phyloP scores from a whole-genome alignment of 2,888 invertebrate species.

The Clostera curtula region DNA sequence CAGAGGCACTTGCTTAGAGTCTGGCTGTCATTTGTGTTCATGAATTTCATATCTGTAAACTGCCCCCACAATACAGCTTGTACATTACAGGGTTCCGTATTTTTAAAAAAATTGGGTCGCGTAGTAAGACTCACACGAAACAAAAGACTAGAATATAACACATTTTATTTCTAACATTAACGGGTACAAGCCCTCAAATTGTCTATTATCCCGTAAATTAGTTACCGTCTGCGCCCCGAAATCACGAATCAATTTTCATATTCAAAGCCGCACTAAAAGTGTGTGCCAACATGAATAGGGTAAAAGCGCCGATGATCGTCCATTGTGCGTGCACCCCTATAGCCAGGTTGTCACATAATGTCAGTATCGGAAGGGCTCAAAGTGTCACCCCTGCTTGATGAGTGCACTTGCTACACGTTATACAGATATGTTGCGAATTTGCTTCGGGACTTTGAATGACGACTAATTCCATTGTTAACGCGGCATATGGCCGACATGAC shows the following conservation, averaged over 20 bases:
- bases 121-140: too few species aligned
- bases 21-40: too few species aligned
- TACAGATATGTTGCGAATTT: conserved; percentile 62
- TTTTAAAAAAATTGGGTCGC: too few species aligned
- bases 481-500: conserved; percentile 65
- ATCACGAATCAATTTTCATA: conserved; percentile 20
- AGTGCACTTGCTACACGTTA: conserved; percentile 67
- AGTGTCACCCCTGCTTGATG: conserved; percentile 62
- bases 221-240: conserved; percentile 18
- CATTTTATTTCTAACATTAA: too few species aligned
- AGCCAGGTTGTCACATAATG: conserved; percentile 64
- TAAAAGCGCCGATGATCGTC: conserved; percentile 52
- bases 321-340: conserved; percentile 55
- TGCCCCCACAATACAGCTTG: too few species aligned
- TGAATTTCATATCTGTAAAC: too few species aligned
- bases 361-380: conserved; percentile 67
- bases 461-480: conserved; percentile 71
- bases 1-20: too few species aligned
- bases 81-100: too few species aligned
- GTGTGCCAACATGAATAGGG: conserved; percentile 39
- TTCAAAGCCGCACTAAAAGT: conserved; percentile 25
- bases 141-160: too few species aligned
- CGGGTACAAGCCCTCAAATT: too few species aligned
- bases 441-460: conserved; percentile 65
- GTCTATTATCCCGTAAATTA: conserved; percentile 6